phyloP scores from a whole-genome alignment of 2,888 invertebrate species.

The Tubulanus polymorphus region DNA sequence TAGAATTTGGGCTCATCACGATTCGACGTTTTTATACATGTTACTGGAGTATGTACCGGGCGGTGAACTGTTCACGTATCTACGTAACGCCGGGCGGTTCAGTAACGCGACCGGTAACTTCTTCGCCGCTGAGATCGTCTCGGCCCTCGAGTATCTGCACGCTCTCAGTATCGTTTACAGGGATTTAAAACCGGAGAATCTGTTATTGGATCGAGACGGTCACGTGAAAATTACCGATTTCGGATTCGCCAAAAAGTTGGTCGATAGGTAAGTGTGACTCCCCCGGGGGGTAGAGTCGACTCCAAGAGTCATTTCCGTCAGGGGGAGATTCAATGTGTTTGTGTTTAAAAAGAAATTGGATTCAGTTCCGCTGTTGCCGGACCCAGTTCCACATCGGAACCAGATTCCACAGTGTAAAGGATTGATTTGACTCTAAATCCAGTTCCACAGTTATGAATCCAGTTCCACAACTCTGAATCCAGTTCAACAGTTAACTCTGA shows the following conservation, averaged over 20 bases:
- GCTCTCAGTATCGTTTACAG: conserved; percentile 59
- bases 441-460: too few relatives aligned
- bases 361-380: too few relatives aligned
- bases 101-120: conserved; percentile 74
- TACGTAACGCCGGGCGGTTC: conserved; percentile 87
- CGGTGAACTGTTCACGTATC: conserved; percentile 93
- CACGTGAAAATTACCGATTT: conserved; percentile 97
- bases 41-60: conserved; percentile 92
- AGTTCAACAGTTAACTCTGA: too few relatives aligned
- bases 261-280: conserved; percentile 65
- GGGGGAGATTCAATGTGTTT: too few relatives aligned
- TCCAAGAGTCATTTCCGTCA: too few relatives aligned
- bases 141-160: conserved; percentile 91
- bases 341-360: too few relatives aligned
- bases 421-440: too few relatives aligned
- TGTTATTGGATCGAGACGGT: conserved; percentile 85
- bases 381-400: too few relatives aligned
- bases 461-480: too few relatives aligned
- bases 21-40: conserved; percentile 90
- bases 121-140: conserved; percentile 90
- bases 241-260: conserved; percentile 92
- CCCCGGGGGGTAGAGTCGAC: too few relatives aligned
- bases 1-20: conserved; percentile 89
- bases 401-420: too few relatives aligned
- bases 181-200: conserved; percentile 67